Evolutionary conservation across 2,888 invertebrate species (phyloP), one percentile per base, ranked within the genome.

Genomic region (Chrysodeixis includens): DNA sequence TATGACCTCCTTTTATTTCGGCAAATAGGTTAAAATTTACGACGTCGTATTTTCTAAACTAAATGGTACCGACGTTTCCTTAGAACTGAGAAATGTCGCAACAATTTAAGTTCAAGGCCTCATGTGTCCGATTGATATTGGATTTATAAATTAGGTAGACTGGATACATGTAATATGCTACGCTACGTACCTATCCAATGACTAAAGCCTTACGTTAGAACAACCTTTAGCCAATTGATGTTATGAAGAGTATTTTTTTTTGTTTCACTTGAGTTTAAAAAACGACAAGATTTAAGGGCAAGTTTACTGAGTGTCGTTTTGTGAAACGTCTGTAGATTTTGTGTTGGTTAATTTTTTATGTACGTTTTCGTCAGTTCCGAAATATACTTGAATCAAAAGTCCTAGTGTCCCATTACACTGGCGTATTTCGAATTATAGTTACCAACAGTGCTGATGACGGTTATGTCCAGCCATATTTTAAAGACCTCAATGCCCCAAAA

Each of bases 1-100:
- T 49, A 49, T 49, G 44, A 49, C 46, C 18, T 49, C 20, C 18
- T 20, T 49, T 20, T 49, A 49, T 49, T 49, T 49, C 20, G 18
- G 40, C n/a, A 40, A 40, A 18, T 18, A 49, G 46, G 46, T 20
- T 49, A 20, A 18, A 49, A 49, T 18, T 49, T 49, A 20, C 18
- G 20, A 20, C 46, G 46, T 20, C 46, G 20, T 49, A 10, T 10
- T 46, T 46, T 14, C 14, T 35, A 35, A 35, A 35, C 12, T 35
- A 14, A 5, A 40, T 40, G 40, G 40, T 40, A 40, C 40, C 40
- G 40, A 40, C 40, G n/a, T n/a, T 40, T 40, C 40, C 40, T 40
- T 40, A n/a, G 6, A 40, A 40, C n/a, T 40, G n/a, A 26, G 26
- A 40, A 40, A 40, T 40, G 40, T 35, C 40, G 40, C 40, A n/a